Conservation (phyloP, 1,140 invertebrate genomes). For the Anastrepha obliqua region DNA sequence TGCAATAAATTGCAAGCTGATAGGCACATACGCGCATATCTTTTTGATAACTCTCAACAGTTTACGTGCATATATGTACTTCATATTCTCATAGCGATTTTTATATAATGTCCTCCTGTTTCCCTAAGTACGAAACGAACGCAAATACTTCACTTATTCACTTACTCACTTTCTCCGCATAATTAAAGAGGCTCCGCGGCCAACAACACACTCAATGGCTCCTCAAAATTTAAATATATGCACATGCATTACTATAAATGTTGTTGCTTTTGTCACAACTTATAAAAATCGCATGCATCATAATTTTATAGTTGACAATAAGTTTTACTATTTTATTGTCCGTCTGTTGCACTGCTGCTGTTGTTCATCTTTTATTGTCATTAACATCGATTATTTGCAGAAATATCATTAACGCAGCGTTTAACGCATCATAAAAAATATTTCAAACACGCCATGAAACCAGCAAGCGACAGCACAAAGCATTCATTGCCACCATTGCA, state of each 20-base stretch:
- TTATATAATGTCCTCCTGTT: too few species aligned
- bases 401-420: conserved; percentile 28
- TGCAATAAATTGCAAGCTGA: too few species aligned
- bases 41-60: too few species aligned
- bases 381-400: conserved; percentile 52
- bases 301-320: conserved; percentile 46
- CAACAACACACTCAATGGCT: neutral
- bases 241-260: neutral
- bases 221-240: neutral
- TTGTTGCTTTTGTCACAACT: conserved; percentile 16
- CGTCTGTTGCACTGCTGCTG: neutral
- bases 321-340: conserved; percentile 26
- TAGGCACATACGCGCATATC: too few species aligned
- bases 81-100: too few species aligned
- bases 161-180: neutral
- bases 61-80: too few species aligned
- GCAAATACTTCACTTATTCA: neutral
- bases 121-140: too few species aligned
- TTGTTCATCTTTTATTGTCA: conserved; percentile 7
- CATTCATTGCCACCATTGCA: neutral
- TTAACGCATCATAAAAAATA: conserved; percentile 46
- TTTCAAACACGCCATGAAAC: neutral
- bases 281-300: conserved; percentile 44
- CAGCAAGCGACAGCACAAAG: neutral
- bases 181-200: neutral